phyloP scores from a whole-genome alignment of 2,888 invertebrate species.

The Agrotis segetum region DNA sequence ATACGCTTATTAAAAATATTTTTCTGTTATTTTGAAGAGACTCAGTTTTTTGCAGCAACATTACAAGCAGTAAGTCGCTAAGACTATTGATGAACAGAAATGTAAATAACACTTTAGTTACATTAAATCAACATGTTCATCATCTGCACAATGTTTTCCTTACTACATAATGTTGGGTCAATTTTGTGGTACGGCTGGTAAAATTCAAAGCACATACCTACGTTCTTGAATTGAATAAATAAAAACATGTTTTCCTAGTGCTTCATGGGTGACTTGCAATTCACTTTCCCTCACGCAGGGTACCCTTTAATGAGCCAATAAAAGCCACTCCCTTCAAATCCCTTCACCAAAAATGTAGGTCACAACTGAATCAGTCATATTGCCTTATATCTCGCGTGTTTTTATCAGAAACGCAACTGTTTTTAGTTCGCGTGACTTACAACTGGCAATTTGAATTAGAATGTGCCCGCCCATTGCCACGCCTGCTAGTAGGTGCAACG shows the following conservation, averaged over 20 bases:
- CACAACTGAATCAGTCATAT: constrained; percentile 54
- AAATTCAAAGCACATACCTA: neutral
- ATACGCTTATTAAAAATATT: too few species aligned
- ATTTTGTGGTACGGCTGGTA: too few species aligned
- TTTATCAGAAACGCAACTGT: constrained; percentile 73
- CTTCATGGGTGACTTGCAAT: constrained; percentile 27
- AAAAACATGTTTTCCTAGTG: neutral
- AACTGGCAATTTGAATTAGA: constrained; percentile 88
- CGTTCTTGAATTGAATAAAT: neutral
- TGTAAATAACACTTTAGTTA: too few species aligned
- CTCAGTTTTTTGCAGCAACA: too few species aligned
- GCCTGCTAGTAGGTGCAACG: constrained; percentile 80
- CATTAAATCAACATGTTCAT: too few species aligned
- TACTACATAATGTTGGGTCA: too few species aligned
- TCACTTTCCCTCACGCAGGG: neutral
- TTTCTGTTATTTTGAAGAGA: too few species aligned
- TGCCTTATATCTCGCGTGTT: constrained; percentile 56
- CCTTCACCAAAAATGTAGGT: constrained; percentile 46
- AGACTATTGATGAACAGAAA: too few species aligned
- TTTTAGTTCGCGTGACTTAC: constrained; percentile 79
- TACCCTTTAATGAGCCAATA: constrained; percentile 12
- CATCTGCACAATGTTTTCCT: too few species aligned
- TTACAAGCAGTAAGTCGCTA: too few species aligned
- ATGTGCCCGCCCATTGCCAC: constrained; percentile 82
- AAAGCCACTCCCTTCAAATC: constrained; percentile 26